Base-by-base conservation (phyloP, 2,797 vertebrate species). In the Pogonophryne albipinna region DNA sequence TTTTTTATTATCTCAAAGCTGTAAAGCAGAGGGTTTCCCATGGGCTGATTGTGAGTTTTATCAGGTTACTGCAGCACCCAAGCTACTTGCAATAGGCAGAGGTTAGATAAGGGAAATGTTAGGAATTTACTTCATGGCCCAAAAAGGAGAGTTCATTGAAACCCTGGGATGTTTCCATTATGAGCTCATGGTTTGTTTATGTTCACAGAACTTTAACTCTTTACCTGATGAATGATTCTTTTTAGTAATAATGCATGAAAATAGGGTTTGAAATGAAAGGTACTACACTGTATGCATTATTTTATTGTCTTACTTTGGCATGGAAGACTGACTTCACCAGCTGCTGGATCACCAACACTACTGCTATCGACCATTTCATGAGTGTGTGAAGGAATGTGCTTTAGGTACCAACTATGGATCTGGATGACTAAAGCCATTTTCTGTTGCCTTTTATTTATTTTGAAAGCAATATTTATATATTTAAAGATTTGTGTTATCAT, bases 161-260 rank as follows among this genome's bases (percentile, higher is more conserved):
- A 84, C 76, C 86, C 74, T 86, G 83, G 85, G 77, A 87, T 67
- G 55, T 76, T 82, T 82, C 58, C 72, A 78, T 73, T 23, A 62
- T 65, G 47, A 78, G 62, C 9, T 38, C 50, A 57, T 58, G 71
- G 66, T 45, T 63, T 85, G 70, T 87, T 85, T 79, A 74, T 81
- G 34, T 83, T 78, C 49, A 74, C 66, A 71, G 68, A 71, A 70
- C 82, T 84, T 87, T 87, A 85, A 77, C 81, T 85, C 79, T 53
- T 61, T 65, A 62, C 51, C 41, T 73, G 74, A n/a, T 74, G 75
- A 84, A 83, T 79, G 81, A 80, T 80, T 73, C 27, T 84, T 88
- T 86, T 73, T 52, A 78, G 76, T 79, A 60, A 73, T 75, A 83
- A 87, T 92, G 92, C 92, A 94, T 93, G 91, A 80, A 74, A 82